Conservation (phyloP, 2,888 invertebrate genomes). For the Hyppa rectilinea region DNA sequence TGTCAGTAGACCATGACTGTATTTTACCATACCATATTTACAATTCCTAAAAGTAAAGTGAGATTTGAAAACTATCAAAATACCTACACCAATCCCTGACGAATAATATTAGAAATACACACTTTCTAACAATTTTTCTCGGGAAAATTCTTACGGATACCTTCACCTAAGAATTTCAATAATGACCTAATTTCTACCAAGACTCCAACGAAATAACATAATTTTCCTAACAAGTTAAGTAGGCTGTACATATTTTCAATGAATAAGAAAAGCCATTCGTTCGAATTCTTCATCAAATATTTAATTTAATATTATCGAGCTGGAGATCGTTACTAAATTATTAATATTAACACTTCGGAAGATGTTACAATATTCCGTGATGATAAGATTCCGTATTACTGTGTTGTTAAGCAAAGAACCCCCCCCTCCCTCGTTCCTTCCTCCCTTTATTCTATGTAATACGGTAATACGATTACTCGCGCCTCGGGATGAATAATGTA, state of each 20-base stretch:
- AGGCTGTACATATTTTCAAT: slow-evolving; percentile 21
- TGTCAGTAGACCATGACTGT: too few species aligned
- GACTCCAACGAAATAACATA: not conserved
- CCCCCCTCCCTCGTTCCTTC: not conserved
- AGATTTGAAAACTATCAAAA: not conserved
- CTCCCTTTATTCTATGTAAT: slow-evolving; percentile 12
- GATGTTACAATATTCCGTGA: slow-evolving; percentile 18
- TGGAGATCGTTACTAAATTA: slow-evolving; percentile 32
- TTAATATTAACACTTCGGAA: slow-evolving; percentile 41
- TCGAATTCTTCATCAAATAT: slow-evolving; percentile 38
- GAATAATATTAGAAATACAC: not conserved
- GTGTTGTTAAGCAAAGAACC: not conserved
- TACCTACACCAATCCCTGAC: not conserved
- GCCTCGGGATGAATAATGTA: slow-evolving; percentile 4
- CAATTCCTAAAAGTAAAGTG: not conserved
- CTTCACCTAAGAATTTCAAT: not conserved
- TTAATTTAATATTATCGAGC: slow-evolving; percentile 38
- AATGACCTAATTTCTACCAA: not conserved
- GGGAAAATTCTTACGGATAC: not conserved
- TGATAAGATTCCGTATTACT: slow-evolving; percentile 19
- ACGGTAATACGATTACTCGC: slow-evolving; percentile 26
- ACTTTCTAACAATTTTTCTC: not conserved
- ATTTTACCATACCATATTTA: not conserved
- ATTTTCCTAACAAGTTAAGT: slow-evolving; percentile 13
- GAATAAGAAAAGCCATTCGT: slow-evolving; percentile 5